Base-by-base conservation (phyloP, 2,797 vertebrate species). In the Pitangus sulphuratus region DNA sequence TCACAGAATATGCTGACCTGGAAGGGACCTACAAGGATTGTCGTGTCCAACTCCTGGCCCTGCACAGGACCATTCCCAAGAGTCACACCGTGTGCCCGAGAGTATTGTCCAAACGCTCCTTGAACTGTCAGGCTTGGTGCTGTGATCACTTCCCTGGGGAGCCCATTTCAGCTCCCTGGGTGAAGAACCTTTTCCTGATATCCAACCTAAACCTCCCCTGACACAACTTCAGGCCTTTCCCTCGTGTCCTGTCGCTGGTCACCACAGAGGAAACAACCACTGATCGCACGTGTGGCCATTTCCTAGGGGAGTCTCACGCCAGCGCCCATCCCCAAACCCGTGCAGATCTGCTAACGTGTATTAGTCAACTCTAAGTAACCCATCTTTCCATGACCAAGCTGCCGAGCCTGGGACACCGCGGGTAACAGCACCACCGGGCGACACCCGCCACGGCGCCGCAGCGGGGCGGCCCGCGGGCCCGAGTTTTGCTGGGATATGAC, bases 321-420 rank as follows among this genome's bases (percentile, higher is more conserved):
- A 31, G 51, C 9, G 5, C 45, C 60, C 2, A 2, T 1, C 14
- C 37, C 42, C 9, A 15, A 8, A 1, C 13, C 44, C 1, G 35
- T 0, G 33, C 45, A 15, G 64, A 8, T 2, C 44, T 6, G 35
- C 7, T 15, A 11, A 40, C 33, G 0, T 0, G 3, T 1, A 11
- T 30, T 42, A 4, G 80, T 8, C 50, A 19, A 1, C 25, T 5
- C 81, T 8, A 15, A 39, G 13, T 5, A 40, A 33, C n/a, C 64
- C 2, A 21, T 5, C 19, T 6, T 31, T 12, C 71, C 56, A 1
- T 2, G 12, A 4, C 16, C 3, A 6, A 13, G 5, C 2, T 12
- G 24, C 11, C 39, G 16, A 8, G 9, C 33, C 8, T 2, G 25
- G 25, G 19, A 20, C 47, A 2, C 28, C 2, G 31, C 7, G 39